Evolutionary conservation across 2,113 vertebrate genomes (phyloP).

Genomic region (Myiopsitta monachus): DNA sequence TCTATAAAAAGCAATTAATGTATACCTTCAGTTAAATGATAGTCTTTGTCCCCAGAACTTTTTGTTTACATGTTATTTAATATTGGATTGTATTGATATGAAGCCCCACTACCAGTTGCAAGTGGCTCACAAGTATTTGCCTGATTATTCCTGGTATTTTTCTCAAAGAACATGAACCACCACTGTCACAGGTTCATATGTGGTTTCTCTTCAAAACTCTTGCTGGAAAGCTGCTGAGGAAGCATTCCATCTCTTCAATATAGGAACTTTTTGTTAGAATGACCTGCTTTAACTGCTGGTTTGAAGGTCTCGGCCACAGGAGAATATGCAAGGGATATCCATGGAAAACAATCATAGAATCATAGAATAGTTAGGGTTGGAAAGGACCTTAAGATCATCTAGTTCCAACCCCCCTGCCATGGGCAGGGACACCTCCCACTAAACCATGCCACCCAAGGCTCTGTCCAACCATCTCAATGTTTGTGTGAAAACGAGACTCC

Average conservation of each 20-base stretch:
- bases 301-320: not conserved
- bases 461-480: too few relatives aligned
- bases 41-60: not conserved
- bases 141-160: not conserved
- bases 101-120: not conserved
- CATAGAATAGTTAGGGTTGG: too few relatives aligned
- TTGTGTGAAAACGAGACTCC: not conserved
- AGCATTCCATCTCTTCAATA: not conserved
- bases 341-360: not conserved
- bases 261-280: not conserved
- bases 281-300: not conserved
- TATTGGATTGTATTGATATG: too few relatives aligned
- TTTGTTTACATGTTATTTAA: not conserved
- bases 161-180: not conserved
- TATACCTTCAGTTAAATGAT: not conserved
- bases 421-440: too few relatives aligned
- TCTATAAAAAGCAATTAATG: not conserved
- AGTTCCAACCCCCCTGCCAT: too few relatives aligned
- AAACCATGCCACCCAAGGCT: too few relatives aligned
- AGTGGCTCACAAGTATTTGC: not conserved
- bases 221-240: not conserved
- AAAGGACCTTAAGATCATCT: too few relatives aligned
- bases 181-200: not conserved
- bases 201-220: not conserved
- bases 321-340: not conserved